Percentiles rank a stretch among this genome's conserved stretches.
Evolutionary conservation across 2,888 invertebrate species (phyloP).

Genomic region (Drosophila pseudotalamancana): DNA sequence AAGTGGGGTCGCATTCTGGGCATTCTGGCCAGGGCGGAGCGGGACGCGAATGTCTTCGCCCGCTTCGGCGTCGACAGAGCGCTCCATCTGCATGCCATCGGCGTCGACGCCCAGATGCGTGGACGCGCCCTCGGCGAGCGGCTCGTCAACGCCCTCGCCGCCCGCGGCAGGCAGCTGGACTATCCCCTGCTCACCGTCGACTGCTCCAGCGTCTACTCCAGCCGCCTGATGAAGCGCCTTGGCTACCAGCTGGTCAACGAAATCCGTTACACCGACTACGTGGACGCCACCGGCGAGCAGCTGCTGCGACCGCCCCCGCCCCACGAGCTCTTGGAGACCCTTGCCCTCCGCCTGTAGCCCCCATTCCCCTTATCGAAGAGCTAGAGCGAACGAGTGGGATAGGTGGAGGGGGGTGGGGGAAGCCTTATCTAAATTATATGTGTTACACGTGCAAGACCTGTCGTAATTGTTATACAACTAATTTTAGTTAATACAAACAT

Average conservation of each 20-base stretch:
- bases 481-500: no score
- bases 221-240: conserved; percentile 68
- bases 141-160: conserved; percentile 62
- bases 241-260: conserved; percentile 72
- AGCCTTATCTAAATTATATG: not conserved
- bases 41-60: conserved; percentile 70
- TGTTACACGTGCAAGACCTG: not conserved
- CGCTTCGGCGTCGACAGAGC: conserved; percentile 66
- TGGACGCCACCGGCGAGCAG: conserved; percentile 64
- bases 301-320: conserved; percentile 73
- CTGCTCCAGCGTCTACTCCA: conserved; percentile 81
- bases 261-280: conserved; percentile 70
- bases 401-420: no score
- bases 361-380: not conserved
- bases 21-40: conserved; percentile 72
- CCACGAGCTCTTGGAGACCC: conserved; percentile 76
- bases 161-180: conserved; percentile 53
- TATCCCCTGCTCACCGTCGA: conserved; percentile 75
- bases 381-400: no score
- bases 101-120: conserved; percentile 68
- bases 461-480: not conserved
- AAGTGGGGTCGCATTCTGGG: conserved; percentile 79
- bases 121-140: conserved; percentile 75
- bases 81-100: conserved; percentile 79
- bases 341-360: conserved; percentile 45